phyloP scores from a whole-genome alignment of 2,113 vertebrate genomes.

The Labrus mixtus region DNA sequence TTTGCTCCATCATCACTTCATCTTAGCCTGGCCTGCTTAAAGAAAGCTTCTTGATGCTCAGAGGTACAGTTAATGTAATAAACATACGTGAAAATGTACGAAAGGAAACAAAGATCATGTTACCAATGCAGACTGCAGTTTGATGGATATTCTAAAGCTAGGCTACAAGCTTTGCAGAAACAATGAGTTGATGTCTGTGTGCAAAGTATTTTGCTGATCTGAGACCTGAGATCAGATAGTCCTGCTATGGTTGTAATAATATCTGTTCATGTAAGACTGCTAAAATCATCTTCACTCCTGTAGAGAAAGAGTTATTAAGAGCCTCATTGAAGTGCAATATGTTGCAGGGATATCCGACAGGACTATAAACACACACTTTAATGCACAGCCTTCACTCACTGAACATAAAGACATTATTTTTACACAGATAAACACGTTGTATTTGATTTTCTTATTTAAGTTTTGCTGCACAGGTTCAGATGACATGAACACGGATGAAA shows the following conservation, averaged over 20 bases:
- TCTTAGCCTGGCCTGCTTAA: slow-evolving; percentile 6
- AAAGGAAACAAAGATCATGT: not conserved
- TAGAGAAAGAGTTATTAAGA: slow-evolving; percentile 17
- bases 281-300: slow-evolving; percentile 19
- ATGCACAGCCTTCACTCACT: slow-evolving; percentile 35
- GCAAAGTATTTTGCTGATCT: not conserved
- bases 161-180: not conserved
- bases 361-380: slow-evolving; percentile 36
- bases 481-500: slow-evolving; percentile 36
- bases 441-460: slow-evolving; percentile 36
- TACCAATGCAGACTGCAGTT: slow-evolving; percentile 18
- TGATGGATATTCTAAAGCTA: slow-evolving; percentile 3
- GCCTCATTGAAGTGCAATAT: slow-evolving; percentile 72
- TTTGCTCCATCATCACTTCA: slow-evolving; percentile 26
- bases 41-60: slow-evolving; percentile 3
- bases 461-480: slow-evolving; percentile 42
- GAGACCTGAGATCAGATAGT: slow-evolving; percentile 22
- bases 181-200: slow-evolving; percentile 9
- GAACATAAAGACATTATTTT: slow-evolving; percentile 44
- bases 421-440: slow-evolving; percentile 45
- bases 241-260: slow-evolving; percentile 12
- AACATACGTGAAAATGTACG: slow-evolving; percentile 12
- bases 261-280: slow-evolving; percentile 11
- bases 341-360: slow-evolving; percentile 61
- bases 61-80: slow-evolving; percentile 1